Evolutionary conservation across 1,140 invertebrate species (phyloP).

Genomic region (Drosophila parvula): DNA sequence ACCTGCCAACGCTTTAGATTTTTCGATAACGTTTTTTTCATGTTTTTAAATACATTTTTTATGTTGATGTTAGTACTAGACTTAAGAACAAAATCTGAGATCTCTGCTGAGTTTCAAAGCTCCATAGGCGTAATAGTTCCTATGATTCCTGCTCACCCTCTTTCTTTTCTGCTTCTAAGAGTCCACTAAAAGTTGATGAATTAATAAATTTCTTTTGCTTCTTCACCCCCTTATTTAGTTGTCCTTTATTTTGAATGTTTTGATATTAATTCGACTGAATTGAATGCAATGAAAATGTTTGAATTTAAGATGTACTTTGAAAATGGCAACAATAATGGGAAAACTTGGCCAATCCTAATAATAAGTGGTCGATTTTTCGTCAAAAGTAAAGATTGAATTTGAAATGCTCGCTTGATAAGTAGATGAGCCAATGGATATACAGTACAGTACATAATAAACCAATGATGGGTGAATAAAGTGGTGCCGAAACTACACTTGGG

Average conservation of each 20-base stretch:
- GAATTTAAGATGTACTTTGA: slow-evolving; percentile 32
- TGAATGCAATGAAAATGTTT: slow-evolving; percentile 61
- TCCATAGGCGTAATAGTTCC: neutral
- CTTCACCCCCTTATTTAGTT: slow-evolving; percentile 23
- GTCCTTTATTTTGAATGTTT: slow-evolving; percentile 21
- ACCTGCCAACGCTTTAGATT: too few relatives aligned
- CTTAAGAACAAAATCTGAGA: neutral
- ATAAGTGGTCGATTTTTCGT: slow-evolving; percentile 5
- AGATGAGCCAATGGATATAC: slow-evolving; percentile 27
- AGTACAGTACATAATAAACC: slow-evolving; percentile 6
- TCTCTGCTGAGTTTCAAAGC: neutral
- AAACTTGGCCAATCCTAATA: slow-evolving; percentile 41
- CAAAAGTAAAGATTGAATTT: slow-evolving; percentile 42
- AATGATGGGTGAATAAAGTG: slow-evolving; percentile 37
- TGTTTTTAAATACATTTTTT: too few relatives aligned
- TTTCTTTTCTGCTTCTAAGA: neutral
- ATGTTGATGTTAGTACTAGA: too few relatives aligned
- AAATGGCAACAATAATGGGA: slow-evolving; percentile 18
- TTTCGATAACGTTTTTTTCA: too few relatives aligned
- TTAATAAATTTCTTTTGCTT: neutral
- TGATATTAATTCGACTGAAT: slow-evolving; percentile 12
- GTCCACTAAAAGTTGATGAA: neutral
- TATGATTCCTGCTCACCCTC: neutral
- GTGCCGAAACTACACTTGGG: slow-evolving; percentile 41
- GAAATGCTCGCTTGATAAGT: slow-evolving; percentile 49